phyloP scores from a whole-genome alignment of 2,797 vertebrate genomes.

The Pseudochromis fuscus region DNA sequence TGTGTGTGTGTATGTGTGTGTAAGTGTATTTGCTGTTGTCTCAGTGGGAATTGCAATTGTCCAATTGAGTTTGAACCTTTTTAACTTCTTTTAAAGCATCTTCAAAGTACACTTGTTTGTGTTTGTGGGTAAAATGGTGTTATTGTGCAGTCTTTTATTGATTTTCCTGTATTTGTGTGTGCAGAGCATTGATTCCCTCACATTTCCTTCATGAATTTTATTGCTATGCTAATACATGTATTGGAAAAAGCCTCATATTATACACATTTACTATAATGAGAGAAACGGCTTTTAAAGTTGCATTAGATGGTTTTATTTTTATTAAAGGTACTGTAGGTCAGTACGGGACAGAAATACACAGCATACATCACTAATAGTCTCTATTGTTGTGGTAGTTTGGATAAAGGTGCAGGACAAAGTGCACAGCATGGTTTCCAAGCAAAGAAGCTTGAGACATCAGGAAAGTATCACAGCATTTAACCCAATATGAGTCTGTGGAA shows the following conservation, averaged over 20 bases:
- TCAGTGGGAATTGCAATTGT: slow-evolving; percentile 15
- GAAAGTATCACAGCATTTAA: no score
- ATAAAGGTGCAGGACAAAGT: neutral
- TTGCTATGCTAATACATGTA: no score
- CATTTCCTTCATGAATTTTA: neutral
- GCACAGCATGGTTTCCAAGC: no score
- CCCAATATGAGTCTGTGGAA: no score
- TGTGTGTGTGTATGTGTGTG: neutral
- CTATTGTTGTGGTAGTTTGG: neutral
- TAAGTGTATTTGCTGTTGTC: slow-evolving; percentile 14
- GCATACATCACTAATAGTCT: neutral
- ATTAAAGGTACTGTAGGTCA: no score
- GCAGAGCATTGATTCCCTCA: neutral
- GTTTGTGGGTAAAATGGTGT: neutral
- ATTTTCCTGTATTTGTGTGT: neutral
- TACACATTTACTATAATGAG: no score
- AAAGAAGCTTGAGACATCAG: no score
- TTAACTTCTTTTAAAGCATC: slow-evolving; percentile 5
- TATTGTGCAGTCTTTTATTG: neutral
- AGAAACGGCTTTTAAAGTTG: no score
- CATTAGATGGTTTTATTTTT: no score
- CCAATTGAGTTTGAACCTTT: slow-evolving; percentile 15
- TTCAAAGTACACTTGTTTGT: neutral
- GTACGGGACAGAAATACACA: neutral
- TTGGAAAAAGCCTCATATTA: no score